A percentile compares a stretch with the other conserved stretches of the same genome.
phyloP scores from a whole-genome alignment of 2,797 vertebrate species.

The Muraenolepis orangiensis region DNA sequence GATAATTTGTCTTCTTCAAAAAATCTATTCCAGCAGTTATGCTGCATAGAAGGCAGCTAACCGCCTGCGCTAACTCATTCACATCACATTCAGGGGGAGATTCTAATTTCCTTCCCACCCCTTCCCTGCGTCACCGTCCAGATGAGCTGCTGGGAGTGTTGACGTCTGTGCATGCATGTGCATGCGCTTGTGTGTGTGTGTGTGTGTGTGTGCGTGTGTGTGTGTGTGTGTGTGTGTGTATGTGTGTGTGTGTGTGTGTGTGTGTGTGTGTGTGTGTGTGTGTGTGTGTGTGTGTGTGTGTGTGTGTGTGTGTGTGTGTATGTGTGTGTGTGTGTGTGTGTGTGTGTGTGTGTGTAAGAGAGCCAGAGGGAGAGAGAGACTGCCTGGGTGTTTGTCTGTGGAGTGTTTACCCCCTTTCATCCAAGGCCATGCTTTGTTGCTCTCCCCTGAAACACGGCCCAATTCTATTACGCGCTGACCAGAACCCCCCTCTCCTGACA shows the following conservation, averaged over 20 bases:
- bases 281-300: too few relatives aligned
- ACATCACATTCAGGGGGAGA: neutral
- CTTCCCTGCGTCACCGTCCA: neutral
- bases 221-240: neutral
- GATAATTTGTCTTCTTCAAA: neutral
- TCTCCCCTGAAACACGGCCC: slow-evolving; percentile 63
- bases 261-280: too few relatives aligned
- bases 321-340: too few relatives aligned
- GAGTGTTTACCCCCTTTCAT: slow-evolving; percentile 62
- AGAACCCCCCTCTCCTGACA: slow-evolving; percentile 60
- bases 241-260: too few relatives aligned
- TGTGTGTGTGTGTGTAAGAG: too few relatives aligned
- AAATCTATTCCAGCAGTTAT: neutral
- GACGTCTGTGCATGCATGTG: neutral
- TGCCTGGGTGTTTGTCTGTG: slow-evolving; percentile 40
- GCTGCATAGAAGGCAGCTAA: neutral
- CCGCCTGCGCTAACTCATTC: neutral
- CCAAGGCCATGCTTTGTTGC: slow-evolving; percentile 63
- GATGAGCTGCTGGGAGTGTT: neutral
- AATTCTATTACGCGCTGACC: slow-evolving; percentile 73
- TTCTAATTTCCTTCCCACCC: neutral
- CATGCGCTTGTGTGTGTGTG: too few relatives aligned
- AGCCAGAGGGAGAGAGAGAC: too few relatives aligned
- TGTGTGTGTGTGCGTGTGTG: too few relatives aligned
- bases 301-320: too few relatives aligned